Evolutionary conservation across 2,113 vertebrate genomes (phyloP), one percentile per base, ranked within the genome.

Genomic region (Podiceps cristatus): DNA sequence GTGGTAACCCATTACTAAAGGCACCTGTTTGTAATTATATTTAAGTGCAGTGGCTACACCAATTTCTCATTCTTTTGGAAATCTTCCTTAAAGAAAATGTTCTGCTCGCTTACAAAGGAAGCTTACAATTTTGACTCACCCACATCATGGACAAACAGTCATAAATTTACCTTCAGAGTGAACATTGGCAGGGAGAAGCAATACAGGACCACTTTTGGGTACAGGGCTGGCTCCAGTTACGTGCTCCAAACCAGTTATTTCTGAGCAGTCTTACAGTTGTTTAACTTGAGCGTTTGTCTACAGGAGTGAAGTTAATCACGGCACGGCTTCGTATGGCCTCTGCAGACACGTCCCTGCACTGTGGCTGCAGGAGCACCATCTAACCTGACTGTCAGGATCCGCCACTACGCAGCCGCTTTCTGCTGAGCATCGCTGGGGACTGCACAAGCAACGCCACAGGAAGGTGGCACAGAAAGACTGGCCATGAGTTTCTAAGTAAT

Each of bases 91-190:
- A 80, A 79, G 28, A 24, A 89, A 42, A 35, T 5, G 8, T 49
- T 75, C 42, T 73, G 40, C 40, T 72, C 87, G 49, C 49, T 91
- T 68, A 52, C 27, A 10, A 91, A 71, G 37, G 40, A 95, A 89
- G 42, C 40, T 87, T 87, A 49, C 86, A 80, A 33, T 77, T 92
- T 90, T 88, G 59, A 88, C 44, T 24, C 29, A 89, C 35, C 24
- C 60, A 75, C 27, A 77, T 11, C 20, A 49, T 8, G 5, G 62
- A 60, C 50, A 91, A 58, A 37, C 27, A 86, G 29, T 28, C 49
- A 93, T 62, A 82, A 73, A 52, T 77, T 76, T 67, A 63, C 49
- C 74, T 88, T 91, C 55, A 33, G n/a, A 88, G 68, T 52, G 42
- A 73, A 40, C 33, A 4, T 0, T 72, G 47, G 19, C 86, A 82